Conservation (phyloP, 2,113 vertebrate species). For the Pyrgilauda ruficollis region DNA sequence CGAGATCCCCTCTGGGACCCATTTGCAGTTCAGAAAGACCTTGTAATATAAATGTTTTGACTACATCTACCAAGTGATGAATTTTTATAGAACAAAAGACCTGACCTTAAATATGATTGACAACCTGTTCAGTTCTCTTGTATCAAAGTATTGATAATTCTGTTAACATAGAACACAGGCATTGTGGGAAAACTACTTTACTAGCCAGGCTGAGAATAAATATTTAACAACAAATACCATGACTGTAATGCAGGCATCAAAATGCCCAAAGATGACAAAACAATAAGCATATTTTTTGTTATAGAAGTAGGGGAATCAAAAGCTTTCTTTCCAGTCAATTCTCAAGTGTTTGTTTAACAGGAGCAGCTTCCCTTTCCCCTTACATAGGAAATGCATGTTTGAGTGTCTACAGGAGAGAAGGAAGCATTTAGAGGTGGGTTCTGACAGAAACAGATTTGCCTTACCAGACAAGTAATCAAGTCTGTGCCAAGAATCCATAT, state of each 20-base stretch:
- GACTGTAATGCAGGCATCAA: background rate
- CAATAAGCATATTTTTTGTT: background rate
- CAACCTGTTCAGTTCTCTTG: background rate
- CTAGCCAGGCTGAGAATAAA: background rate
- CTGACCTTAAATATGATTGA: background rate
- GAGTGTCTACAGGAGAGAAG: background rate
- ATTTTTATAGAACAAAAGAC: background rate
- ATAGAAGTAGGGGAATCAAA: background rate
- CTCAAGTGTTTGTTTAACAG: background rate
- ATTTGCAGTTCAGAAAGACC: constrained; percentile 7
- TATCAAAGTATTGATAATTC: background rate
- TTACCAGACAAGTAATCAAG: background rate
- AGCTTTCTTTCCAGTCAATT: background rate
- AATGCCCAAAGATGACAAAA: background rate
- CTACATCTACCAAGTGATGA: background rate
- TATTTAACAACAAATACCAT: background rate
- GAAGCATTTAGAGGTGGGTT: background rate
- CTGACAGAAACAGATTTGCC: background rate
- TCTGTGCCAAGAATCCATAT: background rate
- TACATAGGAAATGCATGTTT: background rate
- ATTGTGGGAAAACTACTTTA: background rate
- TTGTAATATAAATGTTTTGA: constrained; percentile 18
- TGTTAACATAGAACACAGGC: accelerated
- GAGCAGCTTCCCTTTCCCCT: background rate
- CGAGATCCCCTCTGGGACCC: background rate